phyloP scores from a whole-genome alignment of 1,140 invertebrate genomes.

The Eubasilissa regina region DNA sequence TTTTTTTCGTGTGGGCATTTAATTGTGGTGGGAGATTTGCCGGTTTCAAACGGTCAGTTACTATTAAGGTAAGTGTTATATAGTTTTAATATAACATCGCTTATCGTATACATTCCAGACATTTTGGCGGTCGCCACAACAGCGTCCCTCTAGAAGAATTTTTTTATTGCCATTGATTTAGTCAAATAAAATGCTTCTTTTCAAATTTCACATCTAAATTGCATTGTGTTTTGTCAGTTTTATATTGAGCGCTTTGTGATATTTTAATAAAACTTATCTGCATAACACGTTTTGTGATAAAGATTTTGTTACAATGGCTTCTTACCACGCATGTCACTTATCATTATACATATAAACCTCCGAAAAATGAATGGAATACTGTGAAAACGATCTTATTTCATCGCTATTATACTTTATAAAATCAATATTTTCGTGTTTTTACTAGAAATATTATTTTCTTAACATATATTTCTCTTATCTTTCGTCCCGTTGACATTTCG shows the following conservation, averaged over 20 bases:
- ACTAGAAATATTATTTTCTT: too few relatives aligned
- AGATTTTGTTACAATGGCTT: neutral
- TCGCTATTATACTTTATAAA: too few relatives aligned
- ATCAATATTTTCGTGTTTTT: too few relatives aligned
- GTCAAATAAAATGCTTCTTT: neutral
- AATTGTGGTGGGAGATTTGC: conserved; percentile 46
- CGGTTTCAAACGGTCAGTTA: conserved; percentile 29
- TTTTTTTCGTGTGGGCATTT: conserved; percentile 44
- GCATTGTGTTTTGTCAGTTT: neutral
- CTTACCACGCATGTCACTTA: conserved; percentile 1
- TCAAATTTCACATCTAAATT: neutral
- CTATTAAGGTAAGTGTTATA: conserved; percentile 22
- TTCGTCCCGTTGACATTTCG: too few relatives aligned
- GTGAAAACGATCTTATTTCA: too few relatives aligned
- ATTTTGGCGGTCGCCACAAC: conserved; percentile 10
- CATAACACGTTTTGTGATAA: neutral
- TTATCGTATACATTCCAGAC: neutral
- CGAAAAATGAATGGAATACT: neutral
- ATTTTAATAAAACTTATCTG: neutral
- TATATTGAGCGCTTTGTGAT: neutral
- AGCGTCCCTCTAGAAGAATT: conserved; percentile 10
- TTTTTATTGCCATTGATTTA: conserved; percentile 19
- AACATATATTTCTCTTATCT: too few relatives aligned
- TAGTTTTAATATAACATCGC: conserved; percentile 14
- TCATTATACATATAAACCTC: neutral